Percentiles rank a stretch among this genome's conserved stretches.
Conservation (phyloP, 1,140 invertebrate species). For the Arctopsyche grandis region DNA sequence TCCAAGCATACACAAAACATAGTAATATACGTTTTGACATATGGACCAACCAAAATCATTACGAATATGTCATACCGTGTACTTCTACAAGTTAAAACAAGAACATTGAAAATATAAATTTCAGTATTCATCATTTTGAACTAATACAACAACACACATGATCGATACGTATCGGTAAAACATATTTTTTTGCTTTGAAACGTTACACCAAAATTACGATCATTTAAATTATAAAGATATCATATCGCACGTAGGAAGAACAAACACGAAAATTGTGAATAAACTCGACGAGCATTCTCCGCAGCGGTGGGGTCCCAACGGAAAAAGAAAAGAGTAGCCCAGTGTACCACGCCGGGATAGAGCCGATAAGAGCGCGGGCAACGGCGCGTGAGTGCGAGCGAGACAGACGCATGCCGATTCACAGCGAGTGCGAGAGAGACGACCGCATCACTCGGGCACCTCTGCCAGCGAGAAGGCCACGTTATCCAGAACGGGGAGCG, state of each 20-base stretch:
- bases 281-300: background rate
- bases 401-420: background rate
- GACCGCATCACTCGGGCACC: background rate
- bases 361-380: slow-evolving; percentile 20
- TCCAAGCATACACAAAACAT: too few species aligned
- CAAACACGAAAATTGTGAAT: background rate
- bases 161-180: too few species aligned
- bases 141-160: too few species aligned
- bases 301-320: slow-evolving; percentile 25
- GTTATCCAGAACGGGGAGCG: slow-evolving; percentile 39
- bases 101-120: too few species aligned
- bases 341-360: slow-evolving; percentile 25
- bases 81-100: too few species aligned
- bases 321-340: slow-evolving; percentile 45
- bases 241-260: background rate
- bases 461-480: slow-evolving; percentile 27
- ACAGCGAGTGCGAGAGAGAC: slow-evolving; percentile 7
- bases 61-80: too few species aligned
- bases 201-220: too few species aligned
- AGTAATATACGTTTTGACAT: too few species aligned
- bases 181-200: too few species aligned
- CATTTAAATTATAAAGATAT: background rate
- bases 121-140: too few species aligned
- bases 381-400: slow-evolving; percentile 8
- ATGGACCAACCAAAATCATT: too few species aligned